Percentiles rank a stretch among this genome's conserved stretches.
Evolutionary conservation across 1,140 invertebrate species (phyloP).

Genomic region (Hyles euphorbiae): DNA sequence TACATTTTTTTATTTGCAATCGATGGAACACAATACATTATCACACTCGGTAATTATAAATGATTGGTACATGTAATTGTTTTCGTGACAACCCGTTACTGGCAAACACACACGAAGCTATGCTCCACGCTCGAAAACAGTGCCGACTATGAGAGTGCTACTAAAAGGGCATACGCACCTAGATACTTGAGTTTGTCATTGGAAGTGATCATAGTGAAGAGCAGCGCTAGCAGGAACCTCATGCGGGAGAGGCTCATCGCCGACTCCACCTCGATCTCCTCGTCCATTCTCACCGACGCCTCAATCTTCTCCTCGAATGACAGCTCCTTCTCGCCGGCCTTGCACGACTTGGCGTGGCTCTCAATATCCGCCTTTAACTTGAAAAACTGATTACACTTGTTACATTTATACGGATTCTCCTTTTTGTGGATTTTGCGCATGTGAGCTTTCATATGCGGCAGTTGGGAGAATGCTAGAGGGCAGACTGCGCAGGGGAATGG

Average conservation of each 20-base stretch:
- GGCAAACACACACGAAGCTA: constrained; percentile 67
- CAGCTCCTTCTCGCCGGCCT: constrained; percentile 30
- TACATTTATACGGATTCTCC: constrained; percentile 83
- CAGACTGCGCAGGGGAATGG: constrained; percentile 86
- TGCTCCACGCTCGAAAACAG: constrained; percentile 55
- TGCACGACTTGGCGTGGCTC: constrained; percentile 77
- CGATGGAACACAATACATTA: too few relatives aligned
- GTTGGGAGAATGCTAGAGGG: constrained; percentile 84
- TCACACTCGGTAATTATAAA: constrained; percentile 10
- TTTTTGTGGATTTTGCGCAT: constrained; percentile 88
- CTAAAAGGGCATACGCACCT: constrained; percentile 76
- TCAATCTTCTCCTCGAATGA: constrained; percentile 42
- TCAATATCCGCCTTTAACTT: constrained; percentile 85
- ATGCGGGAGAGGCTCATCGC: constrained; percentile 84
- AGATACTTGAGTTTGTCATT: constrained; percentile 83
- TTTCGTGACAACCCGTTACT: constrained; percentile 50
- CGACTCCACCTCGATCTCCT: constrained; percentile 58
- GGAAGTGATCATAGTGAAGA: constrained; percentile 89
- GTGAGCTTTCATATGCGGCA: constrained; percentile 88
- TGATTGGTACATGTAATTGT: constrained; percentile 31
- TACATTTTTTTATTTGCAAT: constrained; percentile 3
- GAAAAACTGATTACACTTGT: constrained; percentile 83
- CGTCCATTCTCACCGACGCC: constrained; percentile 40
- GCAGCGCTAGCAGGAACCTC: constrained; percentile 84
- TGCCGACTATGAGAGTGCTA: constrained; percentile 38